phyloP scores from a whole-genome alignment of 2,113 vertebrate species.

The Progne subis region DNA sequence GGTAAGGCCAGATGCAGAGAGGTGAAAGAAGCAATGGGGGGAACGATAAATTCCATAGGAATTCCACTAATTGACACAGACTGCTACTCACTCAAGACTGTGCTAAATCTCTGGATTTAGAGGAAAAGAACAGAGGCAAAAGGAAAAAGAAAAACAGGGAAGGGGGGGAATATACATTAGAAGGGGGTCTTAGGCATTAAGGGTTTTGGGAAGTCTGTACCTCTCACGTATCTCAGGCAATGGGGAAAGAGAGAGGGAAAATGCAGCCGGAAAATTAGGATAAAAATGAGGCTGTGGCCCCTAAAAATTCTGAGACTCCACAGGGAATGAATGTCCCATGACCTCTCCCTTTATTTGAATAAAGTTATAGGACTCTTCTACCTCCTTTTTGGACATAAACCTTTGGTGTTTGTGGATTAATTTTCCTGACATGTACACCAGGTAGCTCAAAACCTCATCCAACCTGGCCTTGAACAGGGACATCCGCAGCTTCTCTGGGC shows the following conservation, averaged over 20 bases:
- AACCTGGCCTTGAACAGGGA: background rate
- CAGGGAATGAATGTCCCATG: background rate
- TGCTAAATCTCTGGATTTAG: background rate
- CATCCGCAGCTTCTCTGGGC: background rate
- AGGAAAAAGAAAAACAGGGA: background rate
- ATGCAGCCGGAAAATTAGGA: fast-evolving
- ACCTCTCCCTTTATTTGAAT: background rate
- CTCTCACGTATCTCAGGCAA: background rate
- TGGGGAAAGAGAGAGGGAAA: background rate
- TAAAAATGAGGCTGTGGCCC: background rate
- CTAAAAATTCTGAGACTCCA: background rate
- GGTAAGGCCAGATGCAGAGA: background rate
- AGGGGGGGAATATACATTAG: background rate
- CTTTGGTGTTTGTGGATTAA: background rate
- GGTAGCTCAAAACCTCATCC: background rate
- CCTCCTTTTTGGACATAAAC: background rate
- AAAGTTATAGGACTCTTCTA: background rate
- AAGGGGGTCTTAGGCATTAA: background rate
- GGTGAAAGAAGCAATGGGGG: background rate
- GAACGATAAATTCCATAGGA: background rate
- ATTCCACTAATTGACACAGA: background rate
- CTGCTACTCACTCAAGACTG: background rate
- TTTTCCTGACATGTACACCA: background rate
- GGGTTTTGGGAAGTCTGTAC: background rate
- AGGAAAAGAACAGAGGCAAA: background rate